Conservation (phyloP, 2,797 vertebrate genomes). For the Pseudomugil gertrudae region DNA sequence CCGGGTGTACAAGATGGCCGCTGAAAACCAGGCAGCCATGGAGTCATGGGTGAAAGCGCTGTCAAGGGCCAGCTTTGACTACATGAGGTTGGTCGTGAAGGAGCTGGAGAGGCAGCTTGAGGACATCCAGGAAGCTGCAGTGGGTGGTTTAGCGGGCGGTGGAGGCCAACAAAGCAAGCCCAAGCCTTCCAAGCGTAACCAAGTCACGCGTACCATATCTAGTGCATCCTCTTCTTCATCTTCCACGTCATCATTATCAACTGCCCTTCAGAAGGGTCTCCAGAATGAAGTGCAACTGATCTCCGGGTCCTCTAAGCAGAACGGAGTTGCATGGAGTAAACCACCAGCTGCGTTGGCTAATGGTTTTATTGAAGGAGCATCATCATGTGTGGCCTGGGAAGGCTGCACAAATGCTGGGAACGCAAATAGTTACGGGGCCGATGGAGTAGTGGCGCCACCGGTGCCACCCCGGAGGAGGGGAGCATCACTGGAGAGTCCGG, state of each 20-base stretch:
- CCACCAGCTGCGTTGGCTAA: slow-evolving; percentile 44
- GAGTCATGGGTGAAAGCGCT: slow-evolving; percentile 97
- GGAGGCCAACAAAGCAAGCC: slow-evolving; percentile 29
- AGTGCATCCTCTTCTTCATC: slow-evolving; percentile 65
- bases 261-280: slow-evolving; percentile 39
- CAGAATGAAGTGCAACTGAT: slow-evolving; percentile 67
- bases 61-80: slow-evolving; percentile 94
- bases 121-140: slow-evolving; percentile 80
- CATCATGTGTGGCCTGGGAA: slow-evolving; percentile 72
- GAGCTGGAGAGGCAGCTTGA: slow-evolving; percentile 95
- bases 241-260: slow-evolving; percentile 65
- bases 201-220: slow-evolving; percentile 53
- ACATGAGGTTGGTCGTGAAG: slow-evolving; percentile 93
- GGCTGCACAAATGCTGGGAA: slow-evolving; percentile 49
- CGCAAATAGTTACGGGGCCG: background rate
- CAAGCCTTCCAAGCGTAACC: slow-evolving; percentile 53
- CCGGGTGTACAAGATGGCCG: slow-evolving; percentile 90
- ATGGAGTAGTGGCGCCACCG: slow-evolving; percentile 75
- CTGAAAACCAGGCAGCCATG: slow-evolving; percentile 91
- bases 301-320: slow-evolving; percentile 79
- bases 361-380: slow-evolving; percentile 57
- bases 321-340: slow-evolving; percentile 87
- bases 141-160: background rate
- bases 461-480: slow-evolving; percentile 83
- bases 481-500: slow-evolving; percentile 63